Evolutionary conservation across 2,888 invertebrate genomes (phyloP).

Genomic region (Orchesella flavescens): DNA sequence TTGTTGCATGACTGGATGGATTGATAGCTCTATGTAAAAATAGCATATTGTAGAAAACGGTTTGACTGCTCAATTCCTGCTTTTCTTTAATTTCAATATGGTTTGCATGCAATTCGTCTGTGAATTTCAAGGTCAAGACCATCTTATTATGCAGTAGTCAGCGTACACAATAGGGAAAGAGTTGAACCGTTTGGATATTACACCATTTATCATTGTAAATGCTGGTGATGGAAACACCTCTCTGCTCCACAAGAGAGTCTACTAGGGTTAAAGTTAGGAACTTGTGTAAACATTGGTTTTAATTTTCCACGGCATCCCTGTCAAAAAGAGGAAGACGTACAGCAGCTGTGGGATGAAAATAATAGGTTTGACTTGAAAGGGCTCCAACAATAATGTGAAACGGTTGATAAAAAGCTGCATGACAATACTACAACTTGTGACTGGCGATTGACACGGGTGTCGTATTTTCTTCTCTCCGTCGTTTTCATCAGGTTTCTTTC

Average conservation of each 20-base stretch:
- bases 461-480: slow-evolving; percentile 3
- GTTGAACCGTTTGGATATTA: too few species aligned
- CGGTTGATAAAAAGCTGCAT: slow-evolving; percentile 4
- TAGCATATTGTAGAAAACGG: too few species aligned
- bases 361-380: slow-evolving; percentile 15
- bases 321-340: not conserved
- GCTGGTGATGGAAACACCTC: not conserved
- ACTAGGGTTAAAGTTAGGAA: not conserved
- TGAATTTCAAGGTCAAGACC: too few species aligned
- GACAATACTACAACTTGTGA: slow-evolving; percentile 10
- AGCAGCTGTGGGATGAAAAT: not conserved
- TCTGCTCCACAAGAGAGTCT: not conserved
- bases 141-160: too few species aligned
- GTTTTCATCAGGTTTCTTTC: not conserved
- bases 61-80: too few species aligned
- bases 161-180: too few species aligned
- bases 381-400: slow-evolving; percentile 3
- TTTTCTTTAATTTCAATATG: too few species aligned
- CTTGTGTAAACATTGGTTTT: slow-evolving; percentile 11
- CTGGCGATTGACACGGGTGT: slow-evolving; percentile 16
- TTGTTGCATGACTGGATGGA: too few species aligned
- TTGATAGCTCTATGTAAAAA: too few species aligned
- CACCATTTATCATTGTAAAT: not conserved
- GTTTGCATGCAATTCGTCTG: too few species aligned
- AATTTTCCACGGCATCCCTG: slow-evolving; percentile 11